Percentiles rank a stretch among this genome's conserved stretches.
Conservation (phyloP, 37 sponge, comb jelly and placozoan genomes). For the Theonella swinhoei region DNA sequence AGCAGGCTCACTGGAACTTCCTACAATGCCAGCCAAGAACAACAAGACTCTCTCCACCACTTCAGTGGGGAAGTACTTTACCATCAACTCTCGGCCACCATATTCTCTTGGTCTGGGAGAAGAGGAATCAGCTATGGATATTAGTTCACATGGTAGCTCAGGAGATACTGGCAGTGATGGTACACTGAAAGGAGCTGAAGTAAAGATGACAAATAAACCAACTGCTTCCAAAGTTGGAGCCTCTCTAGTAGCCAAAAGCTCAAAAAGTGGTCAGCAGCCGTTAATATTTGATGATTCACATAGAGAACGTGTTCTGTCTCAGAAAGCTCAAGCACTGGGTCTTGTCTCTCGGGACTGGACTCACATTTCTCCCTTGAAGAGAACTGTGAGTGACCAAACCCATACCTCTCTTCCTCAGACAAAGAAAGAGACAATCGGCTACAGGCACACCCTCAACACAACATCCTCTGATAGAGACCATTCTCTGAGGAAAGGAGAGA, state of each 20-base stretch:
- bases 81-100: neutral
- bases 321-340: conserved; percentile 45
- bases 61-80: neutral
- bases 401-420: neutral
- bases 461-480: neutral
- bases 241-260: neutral
- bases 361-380: neutral
- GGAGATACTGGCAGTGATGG: neutral
- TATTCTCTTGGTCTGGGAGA: neutral
- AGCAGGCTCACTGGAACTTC: neutral
- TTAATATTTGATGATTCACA: neutral
- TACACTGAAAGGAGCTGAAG: neutral
- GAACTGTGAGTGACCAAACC: neutral
- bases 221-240: too few relatives aligned
- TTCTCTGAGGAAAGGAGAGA: neutral
- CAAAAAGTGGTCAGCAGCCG: neutral
- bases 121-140: neutral
- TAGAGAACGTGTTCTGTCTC: conserved; percentile 23
- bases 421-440: neutral
- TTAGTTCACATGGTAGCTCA: neutral
- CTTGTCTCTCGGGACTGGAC: conserved; percentile 50
- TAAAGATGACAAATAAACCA: neutral
- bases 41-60: neutral
- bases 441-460: neutral
- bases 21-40: neutral